Evolutionary conservation across 2,888 invertebrate species (phyloP), one percentile per base, ranked within the genome.

Genomic region (Ichneumon xanthorius): DNA sequence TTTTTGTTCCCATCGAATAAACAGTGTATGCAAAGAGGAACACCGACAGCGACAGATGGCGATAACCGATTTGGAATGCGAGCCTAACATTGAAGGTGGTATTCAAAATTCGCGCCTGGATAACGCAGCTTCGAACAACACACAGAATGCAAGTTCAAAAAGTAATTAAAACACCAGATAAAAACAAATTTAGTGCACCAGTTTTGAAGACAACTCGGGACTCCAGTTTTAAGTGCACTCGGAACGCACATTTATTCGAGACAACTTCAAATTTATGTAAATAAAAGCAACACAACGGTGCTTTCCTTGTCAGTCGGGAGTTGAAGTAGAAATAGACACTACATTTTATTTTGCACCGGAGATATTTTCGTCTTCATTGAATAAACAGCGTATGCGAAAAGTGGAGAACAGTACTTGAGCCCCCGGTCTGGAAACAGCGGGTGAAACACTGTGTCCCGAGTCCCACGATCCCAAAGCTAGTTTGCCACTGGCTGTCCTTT

Each of bases 31-130:
- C 26, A 26, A 63, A 79, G 63, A 63, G 26, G 16, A 77, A 67
- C 67, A 67, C 58, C 37, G 19, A n/a, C 37, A 37, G 33, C 79
- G 53, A 65, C 63, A 84, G 68, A 79, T 83, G 75, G 75, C 48
- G 70, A 83, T 75, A 73, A 63, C 37, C 33, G 78, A 75, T 61
- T 70, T 33, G 53, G 53, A 79, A 79, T 68, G 7, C 4, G 14
- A 61, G 26, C n/a, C 9, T 58, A 58, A 58, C 58, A 26, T 58
- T 11, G 26, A 26, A 26, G 3, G 5, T 58, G 11, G 1, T 22
- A 7, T 7, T 22, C 11, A 22, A 58, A 58, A 48, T 48, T 48
- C 4, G 22, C 22, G 22, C 22, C n/a, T n/a, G n/a, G n/a, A n/a
- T n/a, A n/a, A n/a, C n/a, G n/a, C n/a, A n/a, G n/a, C n/a, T n/a